Conservation (phyloP, 1,140 invertebrate species). For the Drosophila arawakana region DNA sequence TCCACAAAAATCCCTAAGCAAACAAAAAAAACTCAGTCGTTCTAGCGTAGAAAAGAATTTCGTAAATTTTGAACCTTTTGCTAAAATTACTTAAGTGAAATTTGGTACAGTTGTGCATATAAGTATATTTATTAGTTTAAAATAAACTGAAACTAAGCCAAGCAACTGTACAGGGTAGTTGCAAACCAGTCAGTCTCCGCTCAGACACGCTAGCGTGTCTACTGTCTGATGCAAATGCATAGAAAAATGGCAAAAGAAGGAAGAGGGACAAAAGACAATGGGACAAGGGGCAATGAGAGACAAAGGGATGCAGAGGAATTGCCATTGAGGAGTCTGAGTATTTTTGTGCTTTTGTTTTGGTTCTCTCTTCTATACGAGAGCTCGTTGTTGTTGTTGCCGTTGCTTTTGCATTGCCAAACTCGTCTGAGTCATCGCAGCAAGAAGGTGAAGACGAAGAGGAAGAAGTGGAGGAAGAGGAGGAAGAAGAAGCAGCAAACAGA, state of each 20-base stretch:
- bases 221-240: conserved; percentile 19
- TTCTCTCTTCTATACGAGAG: conserved; percentile 65
- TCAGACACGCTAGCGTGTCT: not conserved
- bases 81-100: too few relatives aligned
- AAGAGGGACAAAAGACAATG: not conserved
- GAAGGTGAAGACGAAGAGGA: conserved; percentile 3
- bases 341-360: conserved; percentile 80
- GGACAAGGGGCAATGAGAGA: conserved; percentile 8
- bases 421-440: conserved; percentile 60
- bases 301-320: conserved; percentile 10
- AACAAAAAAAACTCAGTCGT: too few relatives aligned
- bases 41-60: too few relatives aligned
- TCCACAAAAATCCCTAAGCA: too few relatives aligned
- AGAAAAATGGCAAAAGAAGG: not conserved
- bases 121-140: too few relatives aligned
- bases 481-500: conserved; percentile 32
- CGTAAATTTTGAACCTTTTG: too few relatives aligned
- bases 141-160: too few relatives aligned
- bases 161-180: conserved; percentile 3
- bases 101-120: too few relatives aligned
- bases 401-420: conserved; percentile 14
- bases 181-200: not conserved
- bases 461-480: not conserved
- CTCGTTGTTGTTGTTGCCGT: not conserved
- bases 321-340: conserved; percentile 35